Evolutionary conservation across 2,888 invertebrate species (phyloP).

Genomic region (Trissoscelio sp.): DNA sequence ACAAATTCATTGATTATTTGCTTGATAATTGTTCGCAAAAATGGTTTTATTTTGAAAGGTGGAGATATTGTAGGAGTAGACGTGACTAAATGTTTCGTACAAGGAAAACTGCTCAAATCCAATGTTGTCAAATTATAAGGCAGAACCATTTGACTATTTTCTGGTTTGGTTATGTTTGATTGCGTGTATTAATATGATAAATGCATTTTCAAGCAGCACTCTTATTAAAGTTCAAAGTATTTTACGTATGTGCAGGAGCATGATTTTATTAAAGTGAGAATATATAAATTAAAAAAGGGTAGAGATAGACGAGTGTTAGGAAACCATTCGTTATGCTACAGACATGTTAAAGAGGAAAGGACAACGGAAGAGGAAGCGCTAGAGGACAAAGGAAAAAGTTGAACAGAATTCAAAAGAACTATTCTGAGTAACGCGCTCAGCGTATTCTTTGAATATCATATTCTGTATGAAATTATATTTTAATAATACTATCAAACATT

Average conservation of each 20-base stretch:
- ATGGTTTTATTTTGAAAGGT: constrained; percentile 18
- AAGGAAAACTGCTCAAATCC: constrained; percentile 41
- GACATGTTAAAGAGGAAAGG: constrained; percentile 56
- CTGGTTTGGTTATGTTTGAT: constrained; percentile 4
- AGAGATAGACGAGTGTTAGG: constrained; percentile 68
- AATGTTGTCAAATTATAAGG: constrained; percentile 43
- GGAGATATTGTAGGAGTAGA: constrained; percentile 4
- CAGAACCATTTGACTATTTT: not conserved
- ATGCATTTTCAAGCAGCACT: too few relatives aligned
- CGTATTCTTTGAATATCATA: constrained; percentile 47
- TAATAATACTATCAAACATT: constrained; percentile 31
- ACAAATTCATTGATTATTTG: constrained; percentile 75
- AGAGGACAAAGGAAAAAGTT: constrained; percentile 59
- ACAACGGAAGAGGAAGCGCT: constrained; percentile 61
- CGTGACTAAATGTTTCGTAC: constrained; percentile 36
- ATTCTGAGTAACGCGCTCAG: constrained; percentile 50
- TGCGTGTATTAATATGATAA: too few relatives aligned
- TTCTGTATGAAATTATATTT: constrained; percentile 47
- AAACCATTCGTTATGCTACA: constrained; percentile 71
- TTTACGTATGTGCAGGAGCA: constrained; percentile 38
- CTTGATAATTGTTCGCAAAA: constrained; percentile 71
- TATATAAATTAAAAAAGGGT: constrained; percentile 70
- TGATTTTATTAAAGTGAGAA: constrained; percentile 55
- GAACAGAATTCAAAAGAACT: constrained; percentile 57
- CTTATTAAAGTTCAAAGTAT: too few relatives aligned